These are phyloP conservation scores for Forbesichthys papilliferus DNA, from an alignment of 2,113 vertebrate genomes.

Conservation along the genomic window DNA sequence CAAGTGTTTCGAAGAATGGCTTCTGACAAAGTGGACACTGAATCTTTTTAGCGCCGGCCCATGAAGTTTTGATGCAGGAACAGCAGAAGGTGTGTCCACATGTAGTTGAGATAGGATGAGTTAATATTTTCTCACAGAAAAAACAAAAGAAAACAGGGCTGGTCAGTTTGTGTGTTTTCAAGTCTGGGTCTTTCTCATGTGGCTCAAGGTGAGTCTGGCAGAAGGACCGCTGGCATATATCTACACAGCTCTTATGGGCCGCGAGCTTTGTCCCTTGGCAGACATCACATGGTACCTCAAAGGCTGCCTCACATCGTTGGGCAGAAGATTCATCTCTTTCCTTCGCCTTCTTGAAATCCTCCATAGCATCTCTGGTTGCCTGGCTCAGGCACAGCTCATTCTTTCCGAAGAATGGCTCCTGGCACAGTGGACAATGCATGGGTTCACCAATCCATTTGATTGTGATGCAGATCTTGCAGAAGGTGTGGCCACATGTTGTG, in stretches of 20 bases:
- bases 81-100: no score
- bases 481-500: conserved; percentile 57
- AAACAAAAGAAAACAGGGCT: conserved; percentile 22
- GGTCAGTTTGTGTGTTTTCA: conserved; percentile 43
- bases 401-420: conserved; percentile 12
- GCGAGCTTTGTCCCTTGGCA: conserved; percentile 31
- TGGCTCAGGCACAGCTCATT: conserved; percentile 44
- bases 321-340: not conserved
- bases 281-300: conserved; percentile 46
- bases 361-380: conserved; percentile 42
- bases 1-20: no score
- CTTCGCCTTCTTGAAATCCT: conserved; percentile 17
- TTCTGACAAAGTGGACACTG: no score
- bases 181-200: conserved; percentile 46
- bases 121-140: no score
- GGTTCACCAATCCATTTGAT: conserved; percentile 21
- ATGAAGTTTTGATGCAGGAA: no score
- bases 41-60: no score
- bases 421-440: conserved; percentile 41
- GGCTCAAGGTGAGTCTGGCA: conserved; percentile 54
- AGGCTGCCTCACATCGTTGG: conserved; percentile 15
- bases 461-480: conserved; percentile 44
- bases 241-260: conserved; percentile 44
- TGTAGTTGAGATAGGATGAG: no score
- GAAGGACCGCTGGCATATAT: conserved; percentile 13